Evolutionary conservation across 2,888 invertebrate species (phyloP), one percentile per base, ranked within the genome.

Genomic region (Brenthis hecate): DNA sequence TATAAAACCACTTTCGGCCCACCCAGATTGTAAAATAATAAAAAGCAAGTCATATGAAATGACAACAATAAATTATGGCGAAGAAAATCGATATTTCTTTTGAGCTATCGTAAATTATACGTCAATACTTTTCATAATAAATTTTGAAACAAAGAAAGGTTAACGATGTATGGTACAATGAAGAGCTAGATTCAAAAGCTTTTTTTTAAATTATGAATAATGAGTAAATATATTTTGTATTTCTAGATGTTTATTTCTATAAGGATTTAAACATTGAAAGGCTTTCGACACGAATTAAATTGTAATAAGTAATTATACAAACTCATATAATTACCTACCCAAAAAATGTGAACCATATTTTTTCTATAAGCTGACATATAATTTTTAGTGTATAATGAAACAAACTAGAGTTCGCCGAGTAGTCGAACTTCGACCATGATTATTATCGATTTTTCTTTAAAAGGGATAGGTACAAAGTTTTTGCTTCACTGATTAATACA

Each of bases 41-140:
- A 86, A 88, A 85, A 74, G 71, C 74, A 73, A 81, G 76, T 76
- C 80, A 75, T 78, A 75, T 81, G 76, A 75, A 75, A 74, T 80
- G 81, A 80, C 79, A 82, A 76, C 79, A 82, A 87, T 91, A 91
- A 90, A 89, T 91, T 85, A 86, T 74, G 75, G 77, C 75, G 74
- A 83, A 84, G 84, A 82, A 87, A 85, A 81, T 82, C 80, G 82
- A 88, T 87, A 86, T 82, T 81, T 82, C 82, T 78, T 76, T 74
- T 66, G 70, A 73, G 79, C 78, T 80, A 80, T 83, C 80, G 78
- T 87, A 86, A 89, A 88, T 87, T 82, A 81, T 75, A 77, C 77
- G 78, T 80, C 79, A 83, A 83, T 84, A 80, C 85, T 85, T 85
- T 86, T 87, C 84, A 87, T 84, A 87, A 85, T 83, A 85, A 85